Evolutionary conservation across 2,888 invertebrate species (phyloP).

Genomic region (Andrena chrysosceles): DNA sequence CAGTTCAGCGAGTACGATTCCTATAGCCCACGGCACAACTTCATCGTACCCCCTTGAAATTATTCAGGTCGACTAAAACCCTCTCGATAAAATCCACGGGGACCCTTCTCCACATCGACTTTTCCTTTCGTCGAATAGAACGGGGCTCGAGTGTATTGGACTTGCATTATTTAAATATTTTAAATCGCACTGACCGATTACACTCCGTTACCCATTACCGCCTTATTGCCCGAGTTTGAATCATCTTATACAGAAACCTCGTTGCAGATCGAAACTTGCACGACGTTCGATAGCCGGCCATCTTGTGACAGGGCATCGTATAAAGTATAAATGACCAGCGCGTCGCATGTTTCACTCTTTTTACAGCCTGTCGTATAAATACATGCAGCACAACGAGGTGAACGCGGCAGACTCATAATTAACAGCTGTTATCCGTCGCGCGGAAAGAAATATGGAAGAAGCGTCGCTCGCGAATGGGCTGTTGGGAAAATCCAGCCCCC

Average conservation of each 20-base stretch:
- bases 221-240: background rate
- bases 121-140: slow-evolving; percentile 17
- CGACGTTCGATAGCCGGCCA: background rate
- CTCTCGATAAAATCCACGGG: background rate
- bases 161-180: slow-evolving; percentile 28
- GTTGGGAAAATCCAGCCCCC: slow-evolving; percentile 1
- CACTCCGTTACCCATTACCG: slow-evolving; percentile 9
- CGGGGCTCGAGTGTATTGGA: slow-evolving; percentile 21
- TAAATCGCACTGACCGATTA: slow-evolving; percentile 18
- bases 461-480: slow-evolving; percentile 15
- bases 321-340: background rate
- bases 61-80: background rate
- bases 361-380: slow-evolving; percentile 36
- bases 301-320: background rate
- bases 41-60: background rate
- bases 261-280: background rate
- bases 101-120: background rate
- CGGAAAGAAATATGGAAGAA: slow-evolving; percentile 42
- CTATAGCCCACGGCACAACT: background rate
- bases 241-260: background rate
- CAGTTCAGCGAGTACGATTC: background rate
- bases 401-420: slow-evolving; percentile 36
- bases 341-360: slow-evolving; percentile 27
- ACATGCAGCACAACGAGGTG: background rate
- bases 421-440: slow-evolving; percentile 50